Conservation (phyloP, 2,888 invertebrate species). For the Sympetrum striolatum region DNA sequence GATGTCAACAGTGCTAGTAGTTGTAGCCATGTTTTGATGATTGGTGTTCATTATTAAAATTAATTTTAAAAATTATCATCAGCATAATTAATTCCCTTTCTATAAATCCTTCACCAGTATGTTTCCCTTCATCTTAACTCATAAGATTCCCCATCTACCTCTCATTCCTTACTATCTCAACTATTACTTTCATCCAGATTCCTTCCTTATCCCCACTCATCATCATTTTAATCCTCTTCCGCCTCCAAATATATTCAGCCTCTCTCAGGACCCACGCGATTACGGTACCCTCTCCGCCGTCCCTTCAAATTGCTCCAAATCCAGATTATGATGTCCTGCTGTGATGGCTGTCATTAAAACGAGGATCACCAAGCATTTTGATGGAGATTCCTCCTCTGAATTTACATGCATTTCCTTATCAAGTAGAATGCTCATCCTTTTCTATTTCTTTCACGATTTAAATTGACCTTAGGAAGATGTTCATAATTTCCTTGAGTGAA, state of each 20-base stretch:
- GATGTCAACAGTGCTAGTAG: no score
- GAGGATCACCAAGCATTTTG: neutral
- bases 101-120: neutral
- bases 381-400: neutral
- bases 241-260: neutral
- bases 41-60: no score
- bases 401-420: neutral
- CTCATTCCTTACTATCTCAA: neutral
- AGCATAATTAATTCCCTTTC: no score
- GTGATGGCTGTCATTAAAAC: neutral
- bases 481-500: no score
- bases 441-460: neutral
- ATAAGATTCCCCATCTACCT: no score
- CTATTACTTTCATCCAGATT: neutral
- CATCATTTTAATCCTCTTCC: neutral
- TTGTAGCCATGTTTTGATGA: no score
- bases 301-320: neutral
- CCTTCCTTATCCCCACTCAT: neutral
- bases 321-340: neutral
- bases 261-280: neutral
- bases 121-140: no score
- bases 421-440: neutral
- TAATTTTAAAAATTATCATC: no score
- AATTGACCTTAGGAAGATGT: no score
- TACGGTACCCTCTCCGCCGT: neutral